phyloP scores from a whole-genome alignment of 2,797 vertebrate species.

The Rhodeus uyekii region DNA sequence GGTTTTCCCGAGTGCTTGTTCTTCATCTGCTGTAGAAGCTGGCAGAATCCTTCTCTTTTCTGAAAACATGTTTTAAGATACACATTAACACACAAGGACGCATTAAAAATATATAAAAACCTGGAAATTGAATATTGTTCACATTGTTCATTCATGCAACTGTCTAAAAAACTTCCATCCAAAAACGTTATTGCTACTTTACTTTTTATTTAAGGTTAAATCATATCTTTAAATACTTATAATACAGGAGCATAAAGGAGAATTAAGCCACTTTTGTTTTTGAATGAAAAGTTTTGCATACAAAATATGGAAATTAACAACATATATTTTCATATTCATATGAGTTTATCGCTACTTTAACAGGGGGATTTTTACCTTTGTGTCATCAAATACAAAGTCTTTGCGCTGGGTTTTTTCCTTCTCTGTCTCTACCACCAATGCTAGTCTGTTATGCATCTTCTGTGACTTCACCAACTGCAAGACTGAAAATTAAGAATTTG shows the following conservation, averaged over 20 bases:
- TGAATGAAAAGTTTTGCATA: too few relatives aligned
- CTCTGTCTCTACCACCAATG: constrained; percentile 89
- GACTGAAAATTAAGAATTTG: constrained; percentile 75
- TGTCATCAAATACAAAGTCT: constrained; percentile 91
- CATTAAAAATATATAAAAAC: constrained; percentile 1
- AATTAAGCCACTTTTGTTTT: too few relatives aligned
- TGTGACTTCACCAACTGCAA: constrained; percentile 96
- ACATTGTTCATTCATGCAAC: background rate
- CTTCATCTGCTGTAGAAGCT: constrained; percentile 98
- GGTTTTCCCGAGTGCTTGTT: constrained; percentile 95
- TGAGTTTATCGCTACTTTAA: background rate
- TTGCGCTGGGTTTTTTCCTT: constrained; percentile 91
- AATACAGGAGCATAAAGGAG: too few relatives aligned
- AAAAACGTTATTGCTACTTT: too few relatives aligned
- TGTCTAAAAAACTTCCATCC: background rate
- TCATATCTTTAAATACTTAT: too few relatives aligned
- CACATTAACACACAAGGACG: constrained; percentile 34
- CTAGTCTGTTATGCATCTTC: constrained; percentile 89
- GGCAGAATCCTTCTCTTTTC: constrained; percentile 98
- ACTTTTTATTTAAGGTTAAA: too few relatives aligned
- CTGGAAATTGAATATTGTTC: background rate
- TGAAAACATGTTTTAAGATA: constrained; percentile 61
- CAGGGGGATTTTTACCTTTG: constrained; percentile 81
- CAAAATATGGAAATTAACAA: too few relatives aligned
- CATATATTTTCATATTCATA: too few relatives aligned